These are phyloP conservation scores for Heloderma charlesbogerti DNA, from an alignment of 2,113 vertebrate species.

Conservation along the genomic window DNA sequence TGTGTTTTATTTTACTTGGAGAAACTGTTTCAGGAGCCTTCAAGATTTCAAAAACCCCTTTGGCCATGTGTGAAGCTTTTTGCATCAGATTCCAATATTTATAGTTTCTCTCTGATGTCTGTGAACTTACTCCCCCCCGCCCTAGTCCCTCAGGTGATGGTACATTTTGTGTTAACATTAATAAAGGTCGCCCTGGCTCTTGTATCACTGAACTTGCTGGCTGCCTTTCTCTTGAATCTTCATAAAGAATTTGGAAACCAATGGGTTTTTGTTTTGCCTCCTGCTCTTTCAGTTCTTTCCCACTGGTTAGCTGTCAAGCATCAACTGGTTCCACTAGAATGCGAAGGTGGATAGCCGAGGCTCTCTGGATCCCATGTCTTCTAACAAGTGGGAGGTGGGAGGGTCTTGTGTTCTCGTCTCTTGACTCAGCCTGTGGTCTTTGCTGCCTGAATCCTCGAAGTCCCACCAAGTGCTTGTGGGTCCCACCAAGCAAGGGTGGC, in stretches of 20 bases:
- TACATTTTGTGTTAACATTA: slow-evolving; percentile 57
- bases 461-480: not conserved
- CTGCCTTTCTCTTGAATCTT: slow-evolving; percentile 30
- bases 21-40: slow-evolving; percentile 42
- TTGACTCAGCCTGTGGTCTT: not conserved
- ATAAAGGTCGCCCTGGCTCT: slow-evolving; percentile 60
- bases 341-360: not conserved
- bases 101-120: slow-evolving; percentile 64
- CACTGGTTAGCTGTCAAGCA: not conserved
- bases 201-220: slow-evolving; percentile 55
- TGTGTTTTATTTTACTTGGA: slow-evolving; percentile 39
- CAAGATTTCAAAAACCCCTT: slow-evolving; percentile 36
- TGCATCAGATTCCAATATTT: slow-evolving; percentile 64
- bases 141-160: slow-evolving; percentile 38
- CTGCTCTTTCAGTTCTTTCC: slow-evolving; percentile 22
- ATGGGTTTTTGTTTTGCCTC: not conserved
- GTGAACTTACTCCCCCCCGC: slow-evolving; percentile 61
- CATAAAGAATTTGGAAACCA: slow-evolving; percentile 14
- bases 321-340: not conserved
- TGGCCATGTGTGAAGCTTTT: slow-evolving; percentile 35
- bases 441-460: fast-evolving
- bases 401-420: not conserved
- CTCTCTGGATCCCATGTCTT: fast-evolving
- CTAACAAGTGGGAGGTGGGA: not conserved
- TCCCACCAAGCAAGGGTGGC: not conserved